Percentiles rank a stretch among this genome's conserved stretches.
Conservation (phyloP, 2,888 invertebrate genomes). For the Stramonita haemastoma region DNA sequence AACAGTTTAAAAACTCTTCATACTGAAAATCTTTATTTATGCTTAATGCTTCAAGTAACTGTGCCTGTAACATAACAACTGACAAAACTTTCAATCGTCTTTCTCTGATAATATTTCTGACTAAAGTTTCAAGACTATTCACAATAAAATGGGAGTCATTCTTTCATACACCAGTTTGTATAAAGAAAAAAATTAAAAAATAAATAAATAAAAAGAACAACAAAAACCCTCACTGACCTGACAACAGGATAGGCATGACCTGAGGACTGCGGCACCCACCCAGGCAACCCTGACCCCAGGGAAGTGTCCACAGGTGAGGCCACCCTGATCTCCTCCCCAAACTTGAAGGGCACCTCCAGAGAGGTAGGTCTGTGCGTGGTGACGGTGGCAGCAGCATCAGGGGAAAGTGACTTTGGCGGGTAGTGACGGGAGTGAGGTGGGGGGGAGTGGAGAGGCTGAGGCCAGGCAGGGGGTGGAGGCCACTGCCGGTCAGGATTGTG, state of each 20-base stretch:
- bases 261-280: slow-evolving; percentile 33
- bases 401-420: not conserved
- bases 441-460: not conserved
- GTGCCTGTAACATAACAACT: no score
- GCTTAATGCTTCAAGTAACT: no score
- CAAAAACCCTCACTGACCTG: not conserved
- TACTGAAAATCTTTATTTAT: no score
- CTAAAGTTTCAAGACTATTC: no score
- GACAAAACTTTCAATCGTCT: no score
- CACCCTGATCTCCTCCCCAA: slow-evolving; percentile 40
- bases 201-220: no score
- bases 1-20: no score
- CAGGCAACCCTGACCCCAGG: slow-evolving; percentile 30
- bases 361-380: slow-evolving; percentile 38
- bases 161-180: no score
- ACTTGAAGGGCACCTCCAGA: slow-evolving; percentile 42
- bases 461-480: not conserved
- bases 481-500: not conserved
- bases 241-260: not conserved
- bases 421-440: not conserved
- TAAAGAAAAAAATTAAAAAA: not conserved
- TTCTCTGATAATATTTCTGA: no score
- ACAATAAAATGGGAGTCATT: no score
- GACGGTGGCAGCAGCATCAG: slow-evolving; percentile 1
- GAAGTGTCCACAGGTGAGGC: slow-evolving; percentile 40